phyloP scores from a whole-genome alignment of 2,888 invertebrate genomes.

The Coelopa pilipes region DNA sequence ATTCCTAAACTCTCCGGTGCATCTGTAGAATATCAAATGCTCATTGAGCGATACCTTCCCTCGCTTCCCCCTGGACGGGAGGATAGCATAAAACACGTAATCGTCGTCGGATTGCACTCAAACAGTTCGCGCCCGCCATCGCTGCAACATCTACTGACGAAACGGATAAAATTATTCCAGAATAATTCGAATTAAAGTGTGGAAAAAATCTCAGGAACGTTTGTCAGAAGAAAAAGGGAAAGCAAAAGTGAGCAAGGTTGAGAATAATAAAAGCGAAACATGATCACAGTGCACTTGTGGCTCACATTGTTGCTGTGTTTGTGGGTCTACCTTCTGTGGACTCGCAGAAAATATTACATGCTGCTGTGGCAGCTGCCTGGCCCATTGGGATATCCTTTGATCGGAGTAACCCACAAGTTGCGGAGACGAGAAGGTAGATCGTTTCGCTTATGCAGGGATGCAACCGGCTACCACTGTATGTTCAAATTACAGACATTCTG shows the following conservation, averaged over 20 bases:
- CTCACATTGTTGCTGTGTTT: slow-evolving; percentile 47
- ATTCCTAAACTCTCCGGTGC: slow-evolving; percentile 7
- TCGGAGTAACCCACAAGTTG: slow-evolving; percentile 58
- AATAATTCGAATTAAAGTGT: not conserved
- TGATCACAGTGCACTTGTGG: slow-evolving; percentile 46
- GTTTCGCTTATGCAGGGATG: not conserved
- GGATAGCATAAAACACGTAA: not conserved
- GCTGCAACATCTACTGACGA: slow-evolving; percentile 3
- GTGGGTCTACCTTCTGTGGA: slow-evolving; percentile 60
- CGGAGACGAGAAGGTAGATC: slow-evolving; percentile 55
- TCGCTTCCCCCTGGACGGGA: slow-evolving; percentile 12
- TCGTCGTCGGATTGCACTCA: not conserved
- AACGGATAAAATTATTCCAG: not conserved
- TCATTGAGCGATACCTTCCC: no score
- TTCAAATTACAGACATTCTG: slow-evolving; percentile 50
- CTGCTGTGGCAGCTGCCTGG: slow-evolving; percentile 57
- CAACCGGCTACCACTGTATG: not conserved
- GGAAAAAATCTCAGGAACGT: not conserved
- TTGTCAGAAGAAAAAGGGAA: not conserved
- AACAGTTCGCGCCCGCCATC: not conserved
- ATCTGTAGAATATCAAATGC: slow-evolving; percentile 23
- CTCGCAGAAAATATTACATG: slow-evolving; percentile 56
- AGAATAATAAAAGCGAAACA: not conserved
- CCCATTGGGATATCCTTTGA: slow-evolving; percentile 58
- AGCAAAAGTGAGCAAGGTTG: not conserved